A percentile compares a stretch with the other conserved stretches of the same genome.
phyloP scores from a whole-genome alignment of 2,888 invertebrate genomes.

The Sarcophaga rosellei region DNA sequence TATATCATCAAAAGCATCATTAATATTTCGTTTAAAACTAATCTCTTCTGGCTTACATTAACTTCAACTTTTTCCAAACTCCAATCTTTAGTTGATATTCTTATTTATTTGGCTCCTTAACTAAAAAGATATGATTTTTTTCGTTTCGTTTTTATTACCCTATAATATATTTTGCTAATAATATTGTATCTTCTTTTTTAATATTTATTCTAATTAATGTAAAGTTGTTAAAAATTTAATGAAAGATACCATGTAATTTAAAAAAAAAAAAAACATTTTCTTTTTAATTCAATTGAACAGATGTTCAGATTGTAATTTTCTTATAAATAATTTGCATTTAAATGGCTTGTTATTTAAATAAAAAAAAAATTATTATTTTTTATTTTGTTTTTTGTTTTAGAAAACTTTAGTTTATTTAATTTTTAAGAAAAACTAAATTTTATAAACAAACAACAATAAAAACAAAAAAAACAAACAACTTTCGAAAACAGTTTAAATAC shows the following conservation, averaged over 20 bases:
- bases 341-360: conserved; percentile 55
- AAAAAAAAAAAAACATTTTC: neutral
- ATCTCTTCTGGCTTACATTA: conserved; percentile 61
- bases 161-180: conserved; percentile 51
- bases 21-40: neutral
- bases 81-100: conserved; percentile 22
- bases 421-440: conserved; percentile 7
- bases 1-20: conserved; percentile 15
- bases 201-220: conserved; percentile 10
- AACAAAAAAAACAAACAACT: conserved; percentile 18
- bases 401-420: neutral
- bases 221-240: conserved; percentile 33
- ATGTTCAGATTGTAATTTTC: conserved; percentile 25
- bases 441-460: conserved; percentile 39
- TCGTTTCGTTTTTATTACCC: neutral
- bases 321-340: conserved; percentile 62
- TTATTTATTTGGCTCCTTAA: neutral
- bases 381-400: conserved; percentile 31
- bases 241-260: conserved; percentile 12
- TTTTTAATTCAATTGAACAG: neutral
- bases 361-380: neutral
- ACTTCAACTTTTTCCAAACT: neutral
- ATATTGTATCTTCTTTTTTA: conserved; percentile 4
- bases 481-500: neutral
- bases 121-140: neutral